Base-by-base conservation (phyloP, 2,797 vertebrate genomes). In the Scolopax rusticola region DNA sequence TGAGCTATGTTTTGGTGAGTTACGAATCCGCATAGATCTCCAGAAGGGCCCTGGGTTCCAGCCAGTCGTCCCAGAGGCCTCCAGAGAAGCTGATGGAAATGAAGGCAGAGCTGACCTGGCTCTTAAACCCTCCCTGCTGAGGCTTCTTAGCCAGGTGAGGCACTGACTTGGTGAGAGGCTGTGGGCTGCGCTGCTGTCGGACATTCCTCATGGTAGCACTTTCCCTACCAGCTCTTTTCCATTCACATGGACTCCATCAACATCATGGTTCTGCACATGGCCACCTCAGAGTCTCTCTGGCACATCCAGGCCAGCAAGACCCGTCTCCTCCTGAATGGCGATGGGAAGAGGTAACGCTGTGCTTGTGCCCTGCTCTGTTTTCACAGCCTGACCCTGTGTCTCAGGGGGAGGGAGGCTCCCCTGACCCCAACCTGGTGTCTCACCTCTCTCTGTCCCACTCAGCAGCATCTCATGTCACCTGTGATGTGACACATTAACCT, bases 251-350 rank as follows among this genome's bases (percentile, higher is more conserved):
- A 98, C 90, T 99, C 99, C 47, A 97, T 99, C 97, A 99, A 99
- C 73, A 97, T 99, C 97, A 99, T 99, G 98, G 99, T 99, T 68
- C 98, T 99, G 93, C 99, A 99, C 63, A 97, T 99, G 86, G 98
- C 98, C 24, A 98, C 99, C 70, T 98, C 99, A 6, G 99, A 99
- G 94, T 99, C 99, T 38, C 98, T 99, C 28, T 99, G 99, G 99
- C 99, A 99, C 96, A 98, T 99, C 98, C 99, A 99, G 8, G 97
- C 99, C 77, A 98, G 98, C 69, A 98, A 98, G 94, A 98, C 98
- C 11, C 98, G 98, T 53, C 97, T 99, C 92, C 98, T 99, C 93
- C 97, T 99, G 61, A 98, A 99, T 93, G 98, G 98, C 57, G 98
- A 99, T 14, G 98, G 98, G 93, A 99, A 98, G 96, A 98, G 98